Evolutionary conservation across 2,888 invertebrate species (phyloP).

Genomic region (Hedychridium roseum): DNA sequence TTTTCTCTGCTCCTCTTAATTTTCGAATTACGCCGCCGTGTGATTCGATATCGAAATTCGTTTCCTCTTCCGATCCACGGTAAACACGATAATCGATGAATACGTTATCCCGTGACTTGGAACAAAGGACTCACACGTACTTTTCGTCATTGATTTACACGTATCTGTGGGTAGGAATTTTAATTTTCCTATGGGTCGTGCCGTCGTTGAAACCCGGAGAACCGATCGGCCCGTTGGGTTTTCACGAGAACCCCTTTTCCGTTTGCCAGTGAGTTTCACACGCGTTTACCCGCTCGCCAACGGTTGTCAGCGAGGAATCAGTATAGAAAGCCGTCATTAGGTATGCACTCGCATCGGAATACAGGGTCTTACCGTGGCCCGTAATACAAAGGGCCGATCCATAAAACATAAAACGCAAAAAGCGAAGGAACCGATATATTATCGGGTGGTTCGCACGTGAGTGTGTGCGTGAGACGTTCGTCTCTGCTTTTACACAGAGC

Average conservation of each 20-base stretch:
- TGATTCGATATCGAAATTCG: no score
- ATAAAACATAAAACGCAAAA: slow-evolving; percentile 48
- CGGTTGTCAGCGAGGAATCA: slow-evolving; percentile 6
- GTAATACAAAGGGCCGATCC: slow-evolving; percentile 36
- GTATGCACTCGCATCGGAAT: slow-evolving; percentile 23
- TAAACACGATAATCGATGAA: no score
- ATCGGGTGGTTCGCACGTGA: slow-evolving; percentile 38
- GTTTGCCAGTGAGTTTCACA: slow-evolving; percentile 1
- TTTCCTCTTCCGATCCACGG: no score
- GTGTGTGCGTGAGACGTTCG: slow-evolving; percentile 31
- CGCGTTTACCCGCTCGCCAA: slow-evolving; percentile 9
- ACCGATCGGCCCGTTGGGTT: no score
- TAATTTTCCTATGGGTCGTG: not conserved
- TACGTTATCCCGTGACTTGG: no score
- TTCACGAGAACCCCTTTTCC: no score
- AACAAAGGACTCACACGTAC: no score
- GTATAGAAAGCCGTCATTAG: slow-evolving; percentile 19
- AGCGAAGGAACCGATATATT: slow-evolving; percentile 51
- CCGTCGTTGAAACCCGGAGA: not conserved
- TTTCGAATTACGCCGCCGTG: no score
- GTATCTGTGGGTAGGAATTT: no score
- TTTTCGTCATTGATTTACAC: no score
- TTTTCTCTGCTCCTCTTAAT: no score
- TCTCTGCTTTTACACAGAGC: slow-evolving; percentile 9
- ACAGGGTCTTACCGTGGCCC: slow-evolving; percentile 18